Evolutionary conservation across 1,140 invertebrate genomes (phyloP).

Genomic region (Leptinotarsa texana): DNA sequence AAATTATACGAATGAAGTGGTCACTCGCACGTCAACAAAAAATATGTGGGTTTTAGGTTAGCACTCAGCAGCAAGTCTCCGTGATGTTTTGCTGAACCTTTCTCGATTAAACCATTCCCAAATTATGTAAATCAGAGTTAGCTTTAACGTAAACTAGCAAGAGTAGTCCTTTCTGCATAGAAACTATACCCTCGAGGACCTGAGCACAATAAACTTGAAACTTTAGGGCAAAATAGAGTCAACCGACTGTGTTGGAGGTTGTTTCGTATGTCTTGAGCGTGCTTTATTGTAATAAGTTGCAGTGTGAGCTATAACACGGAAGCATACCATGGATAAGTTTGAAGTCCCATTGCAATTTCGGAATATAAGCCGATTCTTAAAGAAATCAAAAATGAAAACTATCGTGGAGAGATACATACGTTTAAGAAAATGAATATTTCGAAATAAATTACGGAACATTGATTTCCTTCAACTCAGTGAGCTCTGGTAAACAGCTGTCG

Average conservation of each 20-base stretch:
- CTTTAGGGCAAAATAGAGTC: conserved; percentile 31
- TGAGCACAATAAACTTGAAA: conserved; percentile 34
- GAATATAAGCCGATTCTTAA: no score
- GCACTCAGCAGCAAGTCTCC: not conserved
- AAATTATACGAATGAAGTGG: not conserved
- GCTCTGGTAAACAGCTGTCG: no score
- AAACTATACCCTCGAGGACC: conserved; percentile 27
- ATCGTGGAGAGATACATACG: no score
- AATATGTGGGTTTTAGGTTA: not conserved
- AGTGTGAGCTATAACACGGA: not conserved
- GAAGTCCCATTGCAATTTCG: no score
- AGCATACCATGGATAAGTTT: no score
- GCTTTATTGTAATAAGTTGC: not conserved
- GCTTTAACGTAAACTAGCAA: conserved; percentile 10
- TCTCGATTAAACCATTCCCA: conserved; percentile 7
- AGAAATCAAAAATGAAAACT: no score
- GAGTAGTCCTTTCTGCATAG: conserved; percentile 29
- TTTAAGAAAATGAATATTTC: no score
- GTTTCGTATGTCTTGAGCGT: conserved; percentile 7
- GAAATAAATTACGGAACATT: no score
- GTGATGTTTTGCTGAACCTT: not conserved
- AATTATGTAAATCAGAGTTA: conserved; percentile 33
- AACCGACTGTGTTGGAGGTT: conserved; percentile 18
- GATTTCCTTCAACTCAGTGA: no score
- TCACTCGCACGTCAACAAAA: not conserved